phyloP scores from a whole-genome alignment of 2,113 vertebrate species.

The Coreoperca whiteheadi region DNA sequence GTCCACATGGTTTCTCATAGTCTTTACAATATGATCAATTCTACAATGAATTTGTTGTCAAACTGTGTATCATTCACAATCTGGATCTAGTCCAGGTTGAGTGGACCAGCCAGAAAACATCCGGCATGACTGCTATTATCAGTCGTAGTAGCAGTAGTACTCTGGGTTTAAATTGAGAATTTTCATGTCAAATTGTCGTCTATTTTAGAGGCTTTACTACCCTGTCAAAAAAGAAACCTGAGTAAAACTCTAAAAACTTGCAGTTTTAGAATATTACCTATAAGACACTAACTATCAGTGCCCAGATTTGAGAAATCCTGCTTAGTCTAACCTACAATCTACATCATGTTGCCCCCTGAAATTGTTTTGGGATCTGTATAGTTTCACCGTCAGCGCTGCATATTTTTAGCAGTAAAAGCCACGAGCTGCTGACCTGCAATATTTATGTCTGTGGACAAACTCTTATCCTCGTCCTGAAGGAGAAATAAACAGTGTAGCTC shows the following conservation, averaged over 20 bases:
- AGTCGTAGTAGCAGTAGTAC: neutral
- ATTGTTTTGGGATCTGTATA: neutral
- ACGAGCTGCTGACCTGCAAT: neutral
- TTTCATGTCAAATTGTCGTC: neutral
- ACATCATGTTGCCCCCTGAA: neutral
- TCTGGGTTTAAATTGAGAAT: neutral
- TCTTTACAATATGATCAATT: neutral
- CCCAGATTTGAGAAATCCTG: neutral
- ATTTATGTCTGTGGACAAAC: constrained; percentile 34
- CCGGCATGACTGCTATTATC: neutral
- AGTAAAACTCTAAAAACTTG: neutral
- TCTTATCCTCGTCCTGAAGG: neutral
- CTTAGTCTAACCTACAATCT: neutral
- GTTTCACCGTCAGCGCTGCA: neutral
- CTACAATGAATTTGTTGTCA: too few species aligned
- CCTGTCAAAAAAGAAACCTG: neutral
- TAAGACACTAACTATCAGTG: neutral
- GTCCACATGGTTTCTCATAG: neutral
- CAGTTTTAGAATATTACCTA: neutral
- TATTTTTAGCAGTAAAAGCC: constrained; percentile 20
- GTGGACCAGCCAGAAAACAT: neutral
- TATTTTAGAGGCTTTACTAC: neutral
- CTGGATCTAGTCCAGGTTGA: neutral
- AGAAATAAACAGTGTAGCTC: neutral
- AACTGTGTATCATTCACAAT: neutral